Evolutionary conservation across 1,140 invertebrate genomes (phyloP), one percentile per base, ranked within the genome.

Genomic region (Drosophila paulistorum): DNA sequence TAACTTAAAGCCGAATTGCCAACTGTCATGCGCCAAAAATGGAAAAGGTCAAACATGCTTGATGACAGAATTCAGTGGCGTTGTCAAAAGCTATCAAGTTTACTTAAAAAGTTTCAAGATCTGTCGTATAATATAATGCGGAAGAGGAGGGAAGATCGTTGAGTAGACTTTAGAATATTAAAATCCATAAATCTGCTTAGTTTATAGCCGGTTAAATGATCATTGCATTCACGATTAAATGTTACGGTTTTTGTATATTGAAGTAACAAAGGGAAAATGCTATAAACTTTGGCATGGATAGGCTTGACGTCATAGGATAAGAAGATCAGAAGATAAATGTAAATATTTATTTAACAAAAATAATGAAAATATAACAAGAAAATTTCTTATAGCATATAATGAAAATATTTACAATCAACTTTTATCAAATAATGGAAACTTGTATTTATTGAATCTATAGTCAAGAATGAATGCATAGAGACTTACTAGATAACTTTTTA

Each of bases 11-110:
- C 13, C 20, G 30, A 60, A 41, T 55, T 76, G 73, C 33, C 73
- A 69, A 64, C 76, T 77, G 74, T 30, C 74, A 76, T 76, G 74
- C 74, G 74, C 74, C 26, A 41, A 69, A 58, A 58, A 58, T 48
- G 17, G 45, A 39, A 75, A 68, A 75, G 72, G 73, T 76, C 72
- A 76, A 59, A 59, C 48, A 48, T 30, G 37, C 65, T 68, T 33
- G 42, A 65, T 68, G 39, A 37, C 14, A 58, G 60, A 66, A 14
- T 55, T 41, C 37, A 55, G 9, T 2, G 14, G 14, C 51, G 35
- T 23, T 33, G 20, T 30, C 11, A 58, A 65, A 23, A 39, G 37
- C 37, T 5, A 11, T 39, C 13, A 39, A 13, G 37, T 13, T 13
- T 3, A n/a, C 37, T 39, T 39, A 3, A 13, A 30, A 2, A 72